phyloP scores from a whole-genome alignment of 2,888 invertebrate species.

The Ectropis crepuscularia region DNA sequence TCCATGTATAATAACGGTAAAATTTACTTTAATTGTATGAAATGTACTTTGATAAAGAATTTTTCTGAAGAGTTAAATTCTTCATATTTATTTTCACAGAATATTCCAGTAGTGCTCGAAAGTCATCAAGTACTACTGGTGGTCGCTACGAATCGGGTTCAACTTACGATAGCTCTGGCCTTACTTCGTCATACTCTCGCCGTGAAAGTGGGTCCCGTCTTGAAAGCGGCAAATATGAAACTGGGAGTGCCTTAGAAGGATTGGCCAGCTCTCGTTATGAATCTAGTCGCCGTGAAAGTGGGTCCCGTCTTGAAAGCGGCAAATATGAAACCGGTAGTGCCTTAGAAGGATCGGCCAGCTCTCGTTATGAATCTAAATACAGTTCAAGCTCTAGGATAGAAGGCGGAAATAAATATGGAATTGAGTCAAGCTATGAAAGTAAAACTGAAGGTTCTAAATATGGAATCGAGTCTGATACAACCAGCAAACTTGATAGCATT shows the following conservation, averaged over 20 bases:
- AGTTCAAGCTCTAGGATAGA: conserved; percentile 56
- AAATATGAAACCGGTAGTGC: conserved; percentile 63
- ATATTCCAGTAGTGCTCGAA: conserved; percentile 75
- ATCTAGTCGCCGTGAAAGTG: conserved; percentile 67
- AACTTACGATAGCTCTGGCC: conserved; percentile 61
- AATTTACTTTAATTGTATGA: no score
- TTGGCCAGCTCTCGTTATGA: conserved; percentile 64
- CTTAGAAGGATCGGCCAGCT: conserved; percentile 64
- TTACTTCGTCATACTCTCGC: conserved; percentile 65
- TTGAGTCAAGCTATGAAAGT: conserved; percentile 46
- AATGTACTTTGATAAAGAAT: no score
- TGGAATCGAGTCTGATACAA: conserved; percentile 50
- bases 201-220: conserved; percentile 73
- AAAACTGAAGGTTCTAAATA: conserved; percentile 53
- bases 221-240: conserved; percentile 64
- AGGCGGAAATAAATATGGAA: conserved; percentile 48
- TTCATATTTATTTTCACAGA: conserved; percentile 51
- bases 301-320: conserved; percentile 65
- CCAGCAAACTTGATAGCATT: conserved; percentile 64
- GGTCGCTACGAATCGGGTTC: conserved; percentile 74
- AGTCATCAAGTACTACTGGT: conserved; percentile 57
- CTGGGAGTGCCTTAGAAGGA: conserved; percentile 65
- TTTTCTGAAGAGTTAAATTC: no score
- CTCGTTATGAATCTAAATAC: conserved; percentile 74
- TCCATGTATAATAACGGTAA: no score